Evolutionary conservation across 2,797 vertebrate genomes (phyloP).

Genomic region (Rhabdophis nuchalis): DNA sequence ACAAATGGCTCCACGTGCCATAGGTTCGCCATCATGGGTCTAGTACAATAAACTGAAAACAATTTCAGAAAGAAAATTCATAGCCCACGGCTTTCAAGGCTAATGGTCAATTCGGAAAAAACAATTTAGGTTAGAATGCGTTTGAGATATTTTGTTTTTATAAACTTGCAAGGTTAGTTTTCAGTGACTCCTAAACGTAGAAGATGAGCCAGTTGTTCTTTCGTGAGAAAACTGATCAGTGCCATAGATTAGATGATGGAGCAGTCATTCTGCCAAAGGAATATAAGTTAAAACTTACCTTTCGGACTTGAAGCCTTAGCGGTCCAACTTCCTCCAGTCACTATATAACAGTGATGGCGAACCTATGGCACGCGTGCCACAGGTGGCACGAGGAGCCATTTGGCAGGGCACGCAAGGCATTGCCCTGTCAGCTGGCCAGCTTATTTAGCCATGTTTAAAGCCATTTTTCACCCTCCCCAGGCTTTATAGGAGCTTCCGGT

Average conservation of each 20-base stretch:
- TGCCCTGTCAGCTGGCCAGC: too few relatives aligned
- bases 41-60: not conserved
- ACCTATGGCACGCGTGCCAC: too few relatives aligned
- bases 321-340: not conserved
- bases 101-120: not conserved
- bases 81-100: not conserved
- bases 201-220: not conserved
- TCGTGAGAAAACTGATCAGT: not conserved
- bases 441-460: too few relatives aligned
- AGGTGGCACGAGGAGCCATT: too few relatives aligned
- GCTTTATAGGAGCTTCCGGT: too few relatives aligned
- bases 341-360: too few relatives aligned
- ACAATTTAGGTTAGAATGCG: not conserved
- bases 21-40: too few relatives aligned
- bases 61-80: not conserved
- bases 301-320: not conserved
- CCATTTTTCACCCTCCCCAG: too few relatives aligned
- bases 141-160: not conserved
- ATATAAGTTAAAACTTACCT: rapidly evolving
- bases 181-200: rapidly evolving
- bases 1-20: too few relatives aligned
- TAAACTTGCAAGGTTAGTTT: not conserved
- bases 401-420: too few relatives aligned
- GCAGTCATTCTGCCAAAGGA: not conserved
- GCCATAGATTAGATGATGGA: rapidly evolving